Percentiles rank a stretch among this genome's conserved stretches.
These are phyloP conservation scores for Belgica antarctica DNA, from an alignment of 2,888 invertebrate genomes.

Conservation along the genomic window DNA sequence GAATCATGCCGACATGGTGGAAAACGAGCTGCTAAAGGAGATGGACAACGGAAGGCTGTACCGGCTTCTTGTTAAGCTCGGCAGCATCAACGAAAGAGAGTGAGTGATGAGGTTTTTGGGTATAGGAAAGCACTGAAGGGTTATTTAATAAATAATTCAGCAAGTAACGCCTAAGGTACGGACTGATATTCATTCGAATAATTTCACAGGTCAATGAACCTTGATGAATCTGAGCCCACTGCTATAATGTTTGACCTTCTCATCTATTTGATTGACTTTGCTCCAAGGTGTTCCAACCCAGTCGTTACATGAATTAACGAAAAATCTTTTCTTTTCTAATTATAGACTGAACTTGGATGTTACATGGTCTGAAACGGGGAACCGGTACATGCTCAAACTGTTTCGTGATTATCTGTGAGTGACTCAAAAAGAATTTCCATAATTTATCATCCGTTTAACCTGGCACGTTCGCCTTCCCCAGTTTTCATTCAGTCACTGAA, in stretches of 20 bases:
- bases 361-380: conserved; percentile 97
- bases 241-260: too few species aligned
- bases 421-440: not conserved
- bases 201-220: too few species aligned
- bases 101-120: conserved; percentile 74
- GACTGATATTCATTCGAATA: too few species aligned
- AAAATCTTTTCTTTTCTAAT: not conserved
- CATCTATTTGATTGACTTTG: too few species aligned
- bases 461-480: too few species aligned
- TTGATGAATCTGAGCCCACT: too few species aligned
- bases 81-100: conserved; percentile 91
- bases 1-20: conserved; percentile 81
- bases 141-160: too few species aligned
- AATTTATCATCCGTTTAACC: not conserved
- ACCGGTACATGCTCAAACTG: conserved; percentile 95
- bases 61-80: conserved; percentile 85
- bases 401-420: conserved; percentile 84
- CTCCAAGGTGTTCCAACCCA: too few species aligned
- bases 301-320: too few species aligned
- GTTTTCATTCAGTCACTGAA: conserved; percentile 88
- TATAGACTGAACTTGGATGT: conserved; percentile 83
- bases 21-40: conserved; percentile 88
- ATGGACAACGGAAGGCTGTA: conserved; percentile 93
- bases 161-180: too few species aligned
- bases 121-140: too few species aligned